These are phyloP conservation scores for Steinernema carpocapsae DNA, from an alignment of 2,888 invertebrate genomes.

Conservation along the genomic window DNA sequence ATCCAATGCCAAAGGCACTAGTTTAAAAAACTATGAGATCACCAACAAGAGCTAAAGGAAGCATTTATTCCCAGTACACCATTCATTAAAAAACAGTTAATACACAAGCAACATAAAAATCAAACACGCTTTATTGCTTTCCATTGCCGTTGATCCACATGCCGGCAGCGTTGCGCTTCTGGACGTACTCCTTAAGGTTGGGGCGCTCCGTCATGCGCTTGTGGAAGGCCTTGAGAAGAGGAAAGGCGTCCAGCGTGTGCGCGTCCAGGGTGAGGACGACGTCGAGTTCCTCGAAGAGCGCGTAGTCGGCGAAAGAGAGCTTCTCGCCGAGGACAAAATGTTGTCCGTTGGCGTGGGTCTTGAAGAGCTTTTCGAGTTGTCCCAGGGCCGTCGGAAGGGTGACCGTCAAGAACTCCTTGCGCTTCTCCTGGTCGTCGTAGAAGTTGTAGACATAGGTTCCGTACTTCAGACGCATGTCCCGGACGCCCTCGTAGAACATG, in stretches of 20 bases:
- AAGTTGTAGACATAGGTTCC: conserved; percentile 50
- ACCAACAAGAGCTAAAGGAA: too few relatives aligned
- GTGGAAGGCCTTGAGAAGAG: conserved; percentile 56
- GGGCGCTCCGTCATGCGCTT: conserved; percentile 50
- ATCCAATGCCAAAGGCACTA: too few relatives aligned
- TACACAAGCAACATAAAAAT: too few relatives aligned
- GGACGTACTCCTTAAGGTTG: conserved; percentile 41
- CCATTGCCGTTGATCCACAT: background rate
- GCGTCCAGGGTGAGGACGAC: conserved; percentile 51
- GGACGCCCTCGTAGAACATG: too few relatives aligned
- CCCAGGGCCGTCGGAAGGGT: conserved; percentile 48
- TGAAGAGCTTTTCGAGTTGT: conserved; percentile 51
- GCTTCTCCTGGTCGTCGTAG: conserved; percentile 46
- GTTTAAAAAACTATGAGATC: too few relatives aligned
- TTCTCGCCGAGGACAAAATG: conserved; percentile 53
- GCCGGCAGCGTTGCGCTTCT: background rate
- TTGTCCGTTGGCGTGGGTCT: conserved; percentile 51
- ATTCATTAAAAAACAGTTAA: too few relatives aligned
- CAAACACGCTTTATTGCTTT: too few relatives aligned
- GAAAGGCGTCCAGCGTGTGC: conserved; percentile 50
- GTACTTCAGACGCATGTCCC: conserved; percentile 56
- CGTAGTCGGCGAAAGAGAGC: conserved; percentile 59
- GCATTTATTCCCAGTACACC: too few relatives aligned
- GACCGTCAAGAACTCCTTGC: conserved; percentile 47
- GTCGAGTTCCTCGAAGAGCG: conserved; percentile 61